phyloP scores from a whole-genome alignment of 1,140 invertebrate genomes.

The Periplaneta americana region DNA sequence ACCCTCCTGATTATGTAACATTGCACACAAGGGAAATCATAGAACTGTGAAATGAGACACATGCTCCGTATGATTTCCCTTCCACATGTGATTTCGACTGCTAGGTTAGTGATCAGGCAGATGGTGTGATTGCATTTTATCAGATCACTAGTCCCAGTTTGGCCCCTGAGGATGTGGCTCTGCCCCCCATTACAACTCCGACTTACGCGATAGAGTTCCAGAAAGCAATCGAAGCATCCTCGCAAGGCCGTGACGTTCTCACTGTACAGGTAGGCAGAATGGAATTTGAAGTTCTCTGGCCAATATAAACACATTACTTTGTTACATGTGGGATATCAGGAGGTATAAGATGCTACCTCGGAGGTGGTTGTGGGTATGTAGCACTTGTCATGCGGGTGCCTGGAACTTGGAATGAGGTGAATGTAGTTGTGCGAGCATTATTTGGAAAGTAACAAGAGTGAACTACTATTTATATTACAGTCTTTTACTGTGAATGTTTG shows the following conservation, averaged over 20 bases:
- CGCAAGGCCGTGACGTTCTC: conserved; percentile 55
- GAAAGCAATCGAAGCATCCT: conserved; percentile 53
- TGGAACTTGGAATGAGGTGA: too few species aligned
- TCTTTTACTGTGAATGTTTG: too few species aligned
- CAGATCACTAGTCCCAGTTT: conserved; percentile 37
- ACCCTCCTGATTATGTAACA: neutral
- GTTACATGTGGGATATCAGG: neutral
- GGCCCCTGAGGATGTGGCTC: conserved; percentile 41
- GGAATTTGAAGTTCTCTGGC: too few species aligned
- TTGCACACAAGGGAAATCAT: neutral
- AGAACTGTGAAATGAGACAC: too few species aligned
- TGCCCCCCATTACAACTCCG: conserved; percentile 51
- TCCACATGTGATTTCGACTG: conserved; percentile 15
- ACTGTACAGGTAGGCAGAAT: conserved; percentile 44
- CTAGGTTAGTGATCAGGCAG: conserved; percentile 5
- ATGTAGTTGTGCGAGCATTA: too few species aligned
- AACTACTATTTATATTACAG: too few species aligned
- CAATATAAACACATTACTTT: neutral
- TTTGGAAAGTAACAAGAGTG: too few species aligned
- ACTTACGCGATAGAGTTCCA: conserved; percentile 58
- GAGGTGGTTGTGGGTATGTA: too few species aligned
- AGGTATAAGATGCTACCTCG: too few species aligned
- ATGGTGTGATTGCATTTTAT: conserved; percentile 19
- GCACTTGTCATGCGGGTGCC: too few species aligned
- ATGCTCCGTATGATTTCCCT: neutral